Evolutionary conservation across 2,113 vertebrate species (phyloP), one percentile per base, ranked within the genome.

Genomic region (Numenius arquata): DNA sequence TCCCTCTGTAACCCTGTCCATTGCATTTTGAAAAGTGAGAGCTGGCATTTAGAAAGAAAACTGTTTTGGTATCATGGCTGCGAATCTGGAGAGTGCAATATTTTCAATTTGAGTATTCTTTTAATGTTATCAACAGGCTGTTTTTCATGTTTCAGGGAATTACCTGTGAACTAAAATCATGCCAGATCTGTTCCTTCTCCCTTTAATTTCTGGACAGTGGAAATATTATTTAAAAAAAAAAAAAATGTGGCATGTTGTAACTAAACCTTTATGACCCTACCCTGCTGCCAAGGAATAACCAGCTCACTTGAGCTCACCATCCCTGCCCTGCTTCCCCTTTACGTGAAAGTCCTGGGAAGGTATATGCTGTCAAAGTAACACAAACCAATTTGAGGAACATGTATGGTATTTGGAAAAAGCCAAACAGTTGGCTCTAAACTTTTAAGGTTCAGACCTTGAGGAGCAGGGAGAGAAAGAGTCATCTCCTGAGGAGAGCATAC

Each of bases 41-140:
- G 19, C 26, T 91, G 63, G 30, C 41, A 53, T 74, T 89, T 56
- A 83, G 41, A 78, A 89, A 48, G 30, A 76, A 59, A 43, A 63
- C 6, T 36, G 36, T 21, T 90, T 71, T 56, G 22, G 29, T 79
- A 71, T 91, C 40, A 15, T 83, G 93, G 82, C 85, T 87, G 74
- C 0, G 0, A 83, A 83, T 63, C 58, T 94, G 93, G 89, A 94
- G 93, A 95, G 93, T 80, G 91, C 93, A 93, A 80, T 95, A 91
- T 97, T 96, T 97, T 95, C 93, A 96, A 91, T 96, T 70, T 85
- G 63, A 73, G 55, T 89, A 76, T 83, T 90, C 12, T 85, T 87
- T 68, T 79, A 62, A 70, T 73, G 53, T 77, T 91, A 76, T 82
- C 85, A 79, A 26, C 77, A 88, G 78, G 77, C 77, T 88, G 45